phyloP scores from a whole-genome alignment of 1,140 invertebrate genomes.

The Ditylenchus dipsaci region DNA sequence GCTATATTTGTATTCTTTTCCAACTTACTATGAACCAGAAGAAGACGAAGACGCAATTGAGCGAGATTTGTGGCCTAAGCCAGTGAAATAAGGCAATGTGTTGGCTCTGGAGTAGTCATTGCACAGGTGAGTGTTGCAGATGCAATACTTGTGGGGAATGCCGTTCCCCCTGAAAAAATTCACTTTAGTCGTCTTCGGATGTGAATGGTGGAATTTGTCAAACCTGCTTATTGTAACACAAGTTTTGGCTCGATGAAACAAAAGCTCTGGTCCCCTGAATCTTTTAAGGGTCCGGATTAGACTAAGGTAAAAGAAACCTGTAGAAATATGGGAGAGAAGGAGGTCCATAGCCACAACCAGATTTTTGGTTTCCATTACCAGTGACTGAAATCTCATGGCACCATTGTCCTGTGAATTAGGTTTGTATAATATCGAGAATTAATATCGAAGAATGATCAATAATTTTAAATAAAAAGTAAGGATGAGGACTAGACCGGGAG shows the following conservation, averaged over 20 bases:
- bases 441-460: not conserved
- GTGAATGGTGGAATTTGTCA: not conserved
- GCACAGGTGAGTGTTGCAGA: conserved; percentile 47
- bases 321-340: conserved; percentile 54
- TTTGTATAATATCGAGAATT: not conserved
- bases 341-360: conserved; percentile 53
- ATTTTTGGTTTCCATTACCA: conserved; percentile 19
- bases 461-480: too few species aligned
- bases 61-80: conserved; percentile 10
- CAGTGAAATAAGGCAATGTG: not conserved
- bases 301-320: not conserved
- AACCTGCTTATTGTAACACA: conserved; percentile 43
- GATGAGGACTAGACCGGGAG: too few species aligned
- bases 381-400: conserved; percentile 46
- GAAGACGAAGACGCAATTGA: conserved; percentile 9
- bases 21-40: conserved; percentile 6
- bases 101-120: conserved; percentile 29
- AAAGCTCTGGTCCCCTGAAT: conserved; percentile 36
- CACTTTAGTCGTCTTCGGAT: not conserved
- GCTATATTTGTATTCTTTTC: not conserved
- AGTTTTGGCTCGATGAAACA: conserved; percentile 39
- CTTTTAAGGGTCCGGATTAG: too few species aligned
- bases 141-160: conserved; percentile 43
- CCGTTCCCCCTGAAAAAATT: conserved; percentile 28
- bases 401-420: conserved; percentile 36